Evolutionary conservation across 2,113 vertebrate genomes (phyloP), one percentile per base, ranked within the genome.

Genomic region (Mesembrinibis cayennensis): DNA sequence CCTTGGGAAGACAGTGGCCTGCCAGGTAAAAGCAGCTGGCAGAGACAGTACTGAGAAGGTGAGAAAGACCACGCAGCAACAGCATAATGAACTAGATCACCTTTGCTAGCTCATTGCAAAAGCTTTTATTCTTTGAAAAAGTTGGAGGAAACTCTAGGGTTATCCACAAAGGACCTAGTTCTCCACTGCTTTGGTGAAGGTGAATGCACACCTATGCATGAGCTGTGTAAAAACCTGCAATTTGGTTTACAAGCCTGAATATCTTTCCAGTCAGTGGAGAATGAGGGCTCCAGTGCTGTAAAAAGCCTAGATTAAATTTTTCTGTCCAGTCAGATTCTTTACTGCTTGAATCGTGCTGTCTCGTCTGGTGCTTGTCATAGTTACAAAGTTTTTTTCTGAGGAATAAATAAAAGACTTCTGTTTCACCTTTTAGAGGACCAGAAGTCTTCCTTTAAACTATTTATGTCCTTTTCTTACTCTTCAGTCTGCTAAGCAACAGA

Each of bases 371-470:
- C 67, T 95, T 16, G 2, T 72, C 61, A 73, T 21, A 45, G 71
- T 61, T 56, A 36, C 49, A 91, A 72, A 85, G 18, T 4, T 29
- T 82, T 92, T 71, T 71, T 23, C 26, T 56, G 13, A 94, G 38
- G 52, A 84, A 91, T 84, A 85, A 94, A 87, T 89, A 78, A 92
- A 93, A 91, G 27, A 30, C 16, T 85, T 82, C 21, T 96, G 73
- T 65, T 58, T 94, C 82, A 85, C 53, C 56, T 87, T 82, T 90
- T 87, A 85, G 70, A 91, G n/a, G 26, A 87, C 52, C 74, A 91
- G 52, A 82, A 93, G 32, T 44, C 36, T 69, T 79, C 50, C 27
- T 93, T 85, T 82, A 82, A 93, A 82, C 47, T 93, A 88, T 91
- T 95, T 73, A 80, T 85, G 25, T 76, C 34, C 14, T 81, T 23